Evolutionary conservation across 2,888 invertebrate species (phyloP), one percentile per base, ranked within the genome.

Genomic region (Elmis aenea): DNA sequence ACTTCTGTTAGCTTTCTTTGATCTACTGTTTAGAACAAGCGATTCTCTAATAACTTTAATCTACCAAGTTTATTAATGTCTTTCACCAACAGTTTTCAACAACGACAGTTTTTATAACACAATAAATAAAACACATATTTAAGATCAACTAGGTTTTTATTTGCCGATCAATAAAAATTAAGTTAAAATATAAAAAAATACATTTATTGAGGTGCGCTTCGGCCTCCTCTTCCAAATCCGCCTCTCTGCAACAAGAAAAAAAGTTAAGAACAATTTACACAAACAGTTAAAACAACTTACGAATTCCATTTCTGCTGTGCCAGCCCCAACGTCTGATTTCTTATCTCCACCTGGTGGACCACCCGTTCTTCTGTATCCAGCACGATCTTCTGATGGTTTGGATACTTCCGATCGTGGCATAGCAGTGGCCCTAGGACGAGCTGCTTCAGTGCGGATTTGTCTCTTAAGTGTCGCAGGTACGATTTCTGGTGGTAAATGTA

Each of bases 401-500:
- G 78, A 76, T 25, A 74, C 72, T 46, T 89, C 83, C 25, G 76
- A 72, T 50, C 82, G 72, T 11, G 84, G 76, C 20, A 79, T 77
- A 2, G 79, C 73, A 23, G 83, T 76, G 1, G 81, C 77, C 43
- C 90, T 77, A 31, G 90, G 84, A 38, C 92, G 79, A 16, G 85
- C 83, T 2, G 91, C 81, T 67, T 94, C 94, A 2, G 88, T 78
- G 50, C 92, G 79, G 5, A 83, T 80, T 54, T 91, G 92, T 48
- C 93, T 81, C 73, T 95, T 97, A 50, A 99, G 76, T 1, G 99
- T 99, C 2, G 95, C 85, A 21, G 99, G 99, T 18, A 99, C 96
- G 70, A 99, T 97, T 79, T 99, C 99, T 46, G 95, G 85, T 5
- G 99, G 97, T 61, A 99, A 77, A 64, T 99, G 95, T 48, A 99